phyloP scores from a whole-genome alignment of 2,888 invertebrate species.

The Apamea sordens region DNA sequence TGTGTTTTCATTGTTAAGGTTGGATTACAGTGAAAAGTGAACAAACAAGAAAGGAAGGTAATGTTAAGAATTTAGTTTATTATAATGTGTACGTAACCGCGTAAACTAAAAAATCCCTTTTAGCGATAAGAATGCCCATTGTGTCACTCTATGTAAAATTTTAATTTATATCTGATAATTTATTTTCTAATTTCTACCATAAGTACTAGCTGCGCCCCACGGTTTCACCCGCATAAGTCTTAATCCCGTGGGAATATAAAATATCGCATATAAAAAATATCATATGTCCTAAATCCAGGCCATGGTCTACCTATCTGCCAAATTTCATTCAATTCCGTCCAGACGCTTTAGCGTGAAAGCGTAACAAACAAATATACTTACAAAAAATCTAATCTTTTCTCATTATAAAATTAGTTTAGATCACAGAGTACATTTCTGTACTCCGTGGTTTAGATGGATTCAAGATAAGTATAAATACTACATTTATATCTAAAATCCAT shows the following conservation, averaged over 20 bases:
- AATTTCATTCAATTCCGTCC: background rate
- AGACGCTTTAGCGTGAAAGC: background rate
- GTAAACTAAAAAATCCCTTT: background rate
- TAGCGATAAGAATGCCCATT: background rate
- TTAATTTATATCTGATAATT: background rate
- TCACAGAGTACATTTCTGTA: no score
- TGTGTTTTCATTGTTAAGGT: constrained; percentile 38
- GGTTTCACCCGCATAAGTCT: background rate
- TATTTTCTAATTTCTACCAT: background rate
- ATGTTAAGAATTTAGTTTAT: background rate
- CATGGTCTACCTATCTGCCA: background rate
- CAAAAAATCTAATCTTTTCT: no score
- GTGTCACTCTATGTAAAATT: background rate
- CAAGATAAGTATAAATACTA: background rate
- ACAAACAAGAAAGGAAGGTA: background rate
- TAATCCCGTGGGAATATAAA: background rate
- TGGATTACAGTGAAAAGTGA: constrained; percentile 17
- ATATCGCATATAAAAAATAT: background rate
- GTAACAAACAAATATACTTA: background rate
- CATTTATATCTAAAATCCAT: background rate
- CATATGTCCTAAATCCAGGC: no score
- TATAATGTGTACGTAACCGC: background rate
- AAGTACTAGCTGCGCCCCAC: background rate
- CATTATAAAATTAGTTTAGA: background rate
- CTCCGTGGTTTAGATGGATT: background rate